Evolutionary conservation across 2,888 invertebrate species (phyloP), one percentile per base, ranked within the genome.

Genomic region (Tinea trinotella): DNA sequence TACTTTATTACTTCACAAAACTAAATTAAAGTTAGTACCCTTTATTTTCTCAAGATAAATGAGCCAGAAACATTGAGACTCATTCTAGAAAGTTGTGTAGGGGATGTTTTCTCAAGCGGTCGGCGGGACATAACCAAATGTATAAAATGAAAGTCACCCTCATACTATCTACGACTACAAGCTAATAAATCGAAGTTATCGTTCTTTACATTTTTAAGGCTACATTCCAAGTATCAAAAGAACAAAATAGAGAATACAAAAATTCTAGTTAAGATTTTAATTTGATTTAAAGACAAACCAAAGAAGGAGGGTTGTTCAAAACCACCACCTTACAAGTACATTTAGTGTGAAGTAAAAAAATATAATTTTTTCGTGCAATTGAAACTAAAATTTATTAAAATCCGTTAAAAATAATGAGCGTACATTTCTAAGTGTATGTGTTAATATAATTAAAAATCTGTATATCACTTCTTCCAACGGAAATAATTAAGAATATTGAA

Each of bases 401-500:
- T 30, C 30, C 30, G 30, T 30, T 30, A 30, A 30, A 22, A 30
- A 30, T 30, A 30, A 30, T 4, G 30, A 30, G 30, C 2, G 2
- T 2, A n/a, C 7, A 30, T 30, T 22, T 22, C 3, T 22, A 22
- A 22, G n/a, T 7, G 30, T 30, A 7, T 10, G n/a, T 30, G 30
- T 30, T 30, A 30, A 30, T 30, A 1, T 2, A 30, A 30, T 30
- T 10, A 30, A 30, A 7, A 30, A 30, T 30, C 30, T 13, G 40
- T 40, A 40, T 40, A 13, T 53, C 12, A 18, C 13, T 35, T 6
- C 9, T 67, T 67, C 64, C 70, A 71, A 67, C 74, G 80, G 80
- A 81, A 78, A 72, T 68, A 76, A 79, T 80, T 76, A 79, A 66
- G 63, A 65, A 63, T 63, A 67, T 68, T 64, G 69, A 70, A 71